Evolutionary conservation across 2,113 vertebrate species (phyloP).

Genomic region (Nannobrachium achirus): DNA sequence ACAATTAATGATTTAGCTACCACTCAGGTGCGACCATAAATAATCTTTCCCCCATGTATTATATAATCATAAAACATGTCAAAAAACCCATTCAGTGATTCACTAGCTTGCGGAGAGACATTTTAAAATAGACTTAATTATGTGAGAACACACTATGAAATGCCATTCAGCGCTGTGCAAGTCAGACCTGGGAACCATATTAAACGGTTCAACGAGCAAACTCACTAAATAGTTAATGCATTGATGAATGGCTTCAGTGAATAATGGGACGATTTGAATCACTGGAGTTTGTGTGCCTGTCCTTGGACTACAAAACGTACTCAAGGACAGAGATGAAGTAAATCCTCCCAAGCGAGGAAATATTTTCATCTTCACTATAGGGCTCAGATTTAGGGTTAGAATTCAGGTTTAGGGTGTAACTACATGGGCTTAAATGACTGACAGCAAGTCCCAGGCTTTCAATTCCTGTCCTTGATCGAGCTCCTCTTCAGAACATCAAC

Average conservation of each 20-base stretch:
- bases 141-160: slow-evolving; percentile 5
- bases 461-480: no score
- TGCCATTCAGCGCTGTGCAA: slow-evolving; percentile 1
- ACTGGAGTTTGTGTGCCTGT: not conserved
- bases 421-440: no score
- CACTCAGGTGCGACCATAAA: slow-evolving; percentile 2
- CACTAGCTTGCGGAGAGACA: not conserved
- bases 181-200: not conserved
- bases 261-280: not conserved
- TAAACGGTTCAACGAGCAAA: not conserved
- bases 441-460: no score
- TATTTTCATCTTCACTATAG: no score
- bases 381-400: no score
- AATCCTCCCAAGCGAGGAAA: no score
- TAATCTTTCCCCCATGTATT: slow-evolving; percentile 7
- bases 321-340: no score
- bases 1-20: slow-evolving; percentile 23
- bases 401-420: no score
- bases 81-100: slow-evolving; percentile 3
- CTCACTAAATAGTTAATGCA: not conserved
- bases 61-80: no score
- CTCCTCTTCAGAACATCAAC: no score
- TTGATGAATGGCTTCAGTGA: slow-evolving; percentile 5
- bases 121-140: slow-evolving; percentile 21
- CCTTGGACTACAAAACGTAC: no score